Evolutionary conservation across 2,113 vertebrate genomes (phyloP), one percentile per base, ranked within the genome.

Genomic region (Cinclus cinclus): DNA sequence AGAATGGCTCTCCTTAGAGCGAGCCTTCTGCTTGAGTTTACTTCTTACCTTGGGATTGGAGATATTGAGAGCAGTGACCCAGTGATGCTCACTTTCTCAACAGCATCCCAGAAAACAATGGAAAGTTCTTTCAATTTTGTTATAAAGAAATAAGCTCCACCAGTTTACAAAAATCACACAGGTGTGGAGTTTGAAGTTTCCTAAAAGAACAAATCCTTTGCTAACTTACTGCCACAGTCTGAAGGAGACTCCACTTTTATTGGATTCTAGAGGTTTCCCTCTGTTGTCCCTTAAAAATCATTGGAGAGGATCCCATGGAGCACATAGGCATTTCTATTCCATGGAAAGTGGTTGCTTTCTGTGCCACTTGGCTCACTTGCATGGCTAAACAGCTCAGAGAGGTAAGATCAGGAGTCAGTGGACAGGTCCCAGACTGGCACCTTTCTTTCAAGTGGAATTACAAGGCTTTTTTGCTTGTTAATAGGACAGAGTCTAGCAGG

Each of bases 311-410:
- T 21, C 14, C 24, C 35, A 59, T 11, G 21, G 33, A 74, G 23
- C 6, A 17, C 0, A 0, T 7, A 17, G 27, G 55, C 2, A 1
- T 41, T 55, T 58, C 15, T 16, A 47, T 21, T 28, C 10, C 35
- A 20, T 8, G 12, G 18, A 23, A 88, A 62, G 12, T 1, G 0
- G 30, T 14, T 81, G 8, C 28, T 68, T 64, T 84, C 60, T 59
- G 14, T 42, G 18, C 30, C 30, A 20, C 24, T 78, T 41, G 28
- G 27, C 24, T 73, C n/a, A 52, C 13, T 23, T 1, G 2, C 35
- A 39, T 25, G 10, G 49, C 41, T 49, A 2, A 91, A 82, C 13
- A 37, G 44, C 42, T 20, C 28, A 3, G 5, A 80, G 50, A 64
- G 23, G 28, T 1, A 3, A 44, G 16, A 67, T 74, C 35, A 63